Evolutionary conservation across 1,140 invertebrate genomes (phyloP).

Genomic region (Zaprionus lachaisei): DNA sequence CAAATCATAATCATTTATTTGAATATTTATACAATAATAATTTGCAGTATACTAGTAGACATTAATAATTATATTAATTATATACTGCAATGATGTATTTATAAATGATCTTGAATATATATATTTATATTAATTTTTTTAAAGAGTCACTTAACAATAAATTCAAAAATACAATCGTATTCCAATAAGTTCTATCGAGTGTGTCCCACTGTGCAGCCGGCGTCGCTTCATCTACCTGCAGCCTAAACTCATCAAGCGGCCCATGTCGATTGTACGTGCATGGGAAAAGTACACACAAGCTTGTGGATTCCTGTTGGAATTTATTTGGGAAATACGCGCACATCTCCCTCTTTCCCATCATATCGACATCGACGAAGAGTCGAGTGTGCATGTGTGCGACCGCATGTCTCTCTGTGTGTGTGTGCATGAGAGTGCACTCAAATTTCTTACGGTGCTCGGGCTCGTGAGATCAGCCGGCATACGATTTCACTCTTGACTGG

Average conservation of each 20-base stretch:
- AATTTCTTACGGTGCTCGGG: conserved; percentile 78
- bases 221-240: conserved; percentile 72
- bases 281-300: conserved; percentile 82
- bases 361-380: conserved; percentile 24
- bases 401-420: conserved; percentile 32
- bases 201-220: conserved; percentile 58
- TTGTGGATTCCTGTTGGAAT: conserved; percentile 82
- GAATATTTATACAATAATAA: too few species aligned
- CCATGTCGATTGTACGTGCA: conserved; percentile 82
- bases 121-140: background rate
- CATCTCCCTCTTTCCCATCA: conserved; percentile 28
- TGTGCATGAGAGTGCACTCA: conserved; percentile 79
- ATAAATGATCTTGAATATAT: background rate
- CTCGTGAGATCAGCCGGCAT: conserved; percentile 78
- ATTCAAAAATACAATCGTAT: background rate
- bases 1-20: too few species aligned
- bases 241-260: conserved; percentile 81
- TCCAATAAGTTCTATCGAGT: conserved; percentile 18
- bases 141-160: too few species aligned
- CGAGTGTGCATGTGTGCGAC: conserved; percentile 32
- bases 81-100: background rate
- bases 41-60: too few species aligned
- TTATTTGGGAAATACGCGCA: conserved; percentile 81
- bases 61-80: background rate
- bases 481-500: conserved; percentile 81